phyloP scores from a whole-genome alignment of 2,113 vertebrate genomes.

The Melanerpes aurifrons region DNA sequence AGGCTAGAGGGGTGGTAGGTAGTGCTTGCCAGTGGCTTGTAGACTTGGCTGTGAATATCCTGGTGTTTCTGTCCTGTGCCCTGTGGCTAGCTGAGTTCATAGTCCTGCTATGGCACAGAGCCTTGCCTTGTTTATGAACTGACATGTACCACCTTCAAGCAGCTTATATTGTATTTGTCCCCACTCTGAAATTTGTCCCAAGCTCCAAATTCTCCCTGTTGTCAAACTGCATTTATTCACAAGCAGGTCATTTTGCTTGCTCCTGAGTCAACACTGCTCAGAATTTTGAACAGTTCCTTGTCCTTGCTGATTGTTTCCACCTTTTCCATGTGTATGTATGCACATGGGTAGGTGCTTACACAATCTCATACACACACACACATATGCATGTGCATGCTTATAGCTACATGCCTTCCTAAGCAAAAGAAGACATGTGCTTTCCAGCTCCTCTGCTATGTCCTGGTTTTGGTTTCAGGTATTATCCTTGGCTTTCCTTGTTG shows the following conservation, averaged over 20 bases:
- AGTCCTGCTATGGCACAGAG: neutral
- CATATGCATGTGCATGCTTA: no score
- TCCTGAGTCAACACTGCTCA: neutral
- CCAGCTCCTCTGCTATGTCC: neutral
- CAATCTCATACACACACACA: no score
- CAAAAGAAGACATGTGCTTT: neutral
- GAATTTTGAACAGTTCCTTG: neutral
- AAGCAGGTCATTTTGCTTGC: neutral
- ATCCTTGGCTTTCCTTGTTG: neutral
- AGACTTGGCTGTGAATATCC: neutral
- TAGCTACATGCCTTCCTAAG: neutral
- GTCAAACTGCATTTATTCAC: neutral
- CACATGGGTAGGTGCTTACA: neutral
- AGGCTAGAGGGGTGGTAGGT: no score
- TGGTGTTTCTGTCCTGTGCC: neutral
- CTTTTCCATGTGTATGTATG: neutral
- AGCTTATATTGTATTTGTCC: neutral
- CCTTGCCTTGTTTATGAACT: neutral
- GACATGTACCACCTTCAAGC: neutral
- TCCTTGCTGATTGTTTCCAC: neutral
- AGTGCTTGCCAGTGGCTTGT: neutral
- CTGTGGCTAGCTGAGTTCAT: no score
- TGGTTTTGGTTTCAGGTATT: accelerated
- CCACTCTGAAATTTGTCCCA: neutral
- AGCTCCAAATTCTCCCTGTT: neutral